These are phyloP conservation scores for Cryptocephalus primarius DNA, from an alignment of 2,888 invertebrate genomes.

Conservation along the genomic window DNA sequence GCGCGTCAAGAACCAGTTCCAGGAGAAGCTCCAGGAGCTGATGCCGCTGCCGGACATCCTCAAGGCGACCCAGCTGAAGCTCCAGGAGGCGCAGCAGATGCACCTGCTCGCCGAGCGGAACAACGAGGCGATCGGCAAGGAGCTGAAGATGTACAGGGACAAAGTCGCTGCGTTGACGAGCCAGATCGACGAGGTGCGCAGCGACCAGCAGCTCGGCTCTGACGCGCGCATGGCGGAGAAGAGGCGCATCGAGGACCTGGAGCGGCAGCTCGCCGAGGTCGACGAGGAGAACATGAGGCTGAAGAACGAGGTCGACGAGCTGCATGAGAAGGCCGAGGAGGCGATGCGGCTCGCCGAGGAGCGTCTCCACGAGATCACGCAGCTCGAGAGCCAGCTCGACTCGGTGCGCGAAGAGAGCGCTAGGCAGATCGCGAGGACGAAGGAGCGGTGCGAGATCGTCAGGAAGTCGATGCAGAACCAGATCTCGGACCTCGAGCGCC, in stretches of 20 bases:
- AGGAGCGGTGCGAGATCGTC: constrained; percentile 55
- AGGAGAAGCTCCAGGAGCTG: constrained; percentile 59
- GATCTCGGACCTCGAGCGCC: constrained; percentile 55
- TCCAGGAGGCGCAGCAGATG: constrained; percentile 58
- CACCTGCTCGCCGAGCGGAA: constrained; percentile 55
- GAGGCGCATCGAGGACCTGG: constrained; percentile 29
- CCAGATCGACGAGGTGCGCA: constrained; percentile 44
- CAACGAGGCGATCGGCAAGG: constrained; percentile 52
- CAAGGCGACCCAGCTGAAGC: constrained; percentile 53
- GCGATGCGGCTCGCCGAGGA: constrained; percentile 52
- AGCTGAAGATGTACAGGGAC: constrained; percentile 49
- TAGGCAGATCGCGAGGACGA: constrained; percentile 51
- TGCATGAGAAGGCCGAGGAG: constrained; percentile 47
- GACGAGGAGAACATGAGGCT: constrained; percentile 27
- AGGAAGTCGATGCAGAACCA: constrained; percentile 50
- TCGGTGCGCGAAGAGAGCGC: constrained; percentile 57
- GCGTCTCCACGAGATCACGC: constrained; percentile 57
- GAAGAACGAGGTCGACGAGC: constrained; percentile 27
- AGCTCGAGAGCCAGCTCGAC: constrained; percentile 53
- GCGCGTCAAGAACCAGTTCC: constrained; percentile 58
- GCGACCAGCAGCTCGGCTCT: constrained; percentile 40
- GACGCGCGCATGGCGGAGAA: constrained; percentile 36
- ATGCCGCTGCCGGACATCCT: constrained; percentile 58
- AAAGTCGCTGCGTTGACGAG: constrained; percentile 32
- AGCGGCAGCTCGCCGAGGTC: constrained; percentile 27